These are phyloP conservation scores for Ichneumon xanthorius DNA, from an alignment of 2,888 invertebrate genomes.

Conservation along the genomic window DNA sequence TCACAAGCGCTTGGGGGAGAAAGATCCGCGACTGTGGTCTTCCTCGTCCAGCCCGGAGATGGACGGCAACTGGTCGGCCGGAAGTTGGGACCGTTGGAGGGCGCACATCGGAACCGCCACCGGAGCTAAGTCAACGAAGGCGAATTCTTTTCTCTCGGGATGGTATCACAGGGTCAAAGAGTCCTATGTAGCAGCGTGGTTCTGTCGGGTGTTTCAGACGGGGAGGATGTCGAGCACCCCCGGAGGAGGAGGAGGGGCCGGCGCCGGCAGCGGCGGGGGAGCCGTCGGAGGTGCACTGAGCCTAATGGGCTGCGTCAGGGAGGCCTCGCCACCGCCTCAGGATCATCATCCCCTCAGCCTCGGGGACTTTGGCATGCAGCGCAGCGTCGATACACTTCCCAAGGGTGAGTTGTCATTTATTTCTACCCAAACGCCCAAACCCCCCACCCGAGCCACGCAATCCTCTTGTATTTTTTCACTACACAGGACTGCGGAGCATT, in stretches of 20 bases:
- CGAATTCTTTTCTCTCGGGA: conserved; percentile 71
- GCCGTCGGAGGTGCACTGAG: conserved; percentile 88
- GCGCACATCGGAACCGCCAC: conserved; percentile 61
- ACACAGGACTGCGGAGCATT: not conserved
- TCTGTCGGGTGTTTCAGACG: conserved; percentile 80
- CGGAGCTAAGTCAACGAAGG: conserved; percentile 63
- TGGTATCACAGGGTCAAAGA: conserved; percentile 77
- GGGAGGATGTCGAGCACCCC: conserved; percentile 75
- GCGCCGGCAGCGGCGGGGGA: conserved; percentile 83
- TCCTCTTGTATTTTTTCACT: not conserved
- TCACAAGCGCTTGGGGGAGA: not conserved
- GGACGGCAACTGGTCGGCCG: conserved; percentile 40
- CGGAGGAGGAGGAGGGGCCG: conserved; percentile 84
- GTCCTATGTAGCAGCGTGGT: conserved; percentile 77
- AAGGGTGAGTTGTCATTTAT: conserved; percentile 78
- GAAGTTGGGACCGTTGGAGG: conserved; percentile 58
- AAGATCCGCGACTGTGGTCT: not conserved
- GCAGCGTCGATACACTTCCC: conserved; percentile 79
- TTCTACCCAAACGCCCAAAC: not conserved
- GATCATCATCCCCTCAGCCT: conserved; percentile 84
- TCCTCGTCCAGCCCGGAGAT: conserved; percentile 22
- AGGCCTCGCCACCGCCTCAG: conserved; percentile 88
- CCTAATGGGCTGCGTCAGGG: conserved; percentile 89
- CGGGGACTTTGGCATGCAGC: conserved; percentile 76
- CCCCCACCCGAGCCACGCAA: not conserved